Evolutionary conservation across 2,888 invertebrate genomes (phyloP).

Genomic region (Crocallis elinguaria): DNA sequence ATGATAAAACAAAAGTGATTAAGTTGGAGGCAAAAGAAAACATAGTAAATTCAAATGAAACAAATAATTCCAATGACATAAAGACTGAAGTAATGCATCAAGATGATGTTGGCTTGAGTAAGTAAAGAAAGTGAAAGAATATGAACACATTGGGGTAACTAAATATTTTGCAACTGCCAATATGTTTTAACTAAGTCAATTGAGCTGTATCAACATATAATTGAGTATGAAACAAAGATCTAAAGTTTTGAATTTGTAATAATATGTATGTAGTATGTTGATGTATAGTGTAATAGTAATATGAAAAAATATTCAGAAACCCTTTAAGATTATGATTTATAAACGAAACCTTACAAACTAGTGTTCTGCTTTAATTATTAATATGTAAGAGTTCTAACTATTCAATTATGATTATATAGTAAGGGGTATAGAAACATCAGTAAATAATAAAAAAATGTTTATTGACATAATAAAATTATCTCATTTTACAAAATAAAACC

Average conservation of each 20-base stretch:
- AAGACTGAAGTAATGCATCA: conserved; percentile 30
- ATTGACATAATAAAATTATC: conserved; percentile 23
- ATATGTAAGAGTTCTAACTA: no score
- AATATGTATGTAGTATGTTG: no score
- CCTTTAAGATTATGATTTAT: no score
- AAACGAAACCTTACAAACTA: no score
- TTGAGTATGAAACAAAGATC: no score
- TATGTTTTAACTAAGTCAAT: no score
- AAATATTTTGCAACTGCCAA: background rate
- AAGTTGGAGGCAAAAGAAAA: conserved; percentile 63
- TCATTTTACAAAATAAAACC: conserved; percentile 17
- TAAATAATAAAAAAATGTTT: conserved; percentile 1
- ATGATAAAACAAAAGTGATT: conserved; percentile 61
- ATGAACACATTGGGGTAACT: background rate
- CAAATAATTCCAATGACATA: conserved; percentile 16
- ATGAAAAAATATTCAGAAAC: no score
- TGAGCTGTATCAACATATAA: no score
- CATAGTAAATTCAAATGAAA: background rate
- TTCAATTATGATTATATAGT: no score
- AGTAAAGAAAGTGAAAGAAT: background rate
- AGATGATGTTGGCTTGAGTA: background rate
- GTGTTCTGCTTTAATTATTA: no score
- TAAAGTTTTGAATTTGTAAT: no score
- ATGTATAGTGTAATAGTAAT: no score
- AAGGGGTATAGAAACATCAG: background rate